Evolutionary conservation across 2,888 invertebrate genomes (phyloP).

Genomic region (Rhodophaea formosa): DNA sequence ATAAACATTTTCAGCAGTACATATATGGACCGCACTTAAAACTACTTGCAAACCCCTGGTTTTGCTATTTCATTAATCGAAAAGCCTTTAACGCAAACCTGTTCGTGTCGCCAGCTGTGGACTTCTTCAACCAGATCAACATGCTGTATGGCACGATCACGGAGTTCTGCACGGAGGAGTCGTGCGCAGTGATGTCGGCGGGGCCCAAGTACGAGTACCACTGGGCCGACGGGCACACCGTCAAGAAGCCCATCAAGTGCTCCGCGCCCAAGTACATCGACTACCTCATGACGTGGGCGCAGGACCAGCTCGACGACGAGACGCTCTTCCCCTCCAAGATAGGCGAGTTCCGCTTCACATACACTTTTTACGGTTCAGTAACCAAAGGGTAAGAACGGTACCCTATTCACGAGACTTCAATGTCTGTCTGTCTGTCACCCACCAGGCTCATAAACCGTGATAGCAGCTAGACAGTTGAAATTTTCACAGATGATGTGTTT

Average conservation of each 20-base stretch:
- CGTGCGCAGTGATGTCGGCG: constrained; percentile 99
- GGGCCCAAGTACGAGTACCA: constrained; percentile 99
- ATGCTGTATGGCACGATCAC: constrained; percentile 99
- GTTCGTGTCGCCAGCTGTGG: constrained; percentile 89
- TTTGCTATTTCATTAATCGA: neutral
- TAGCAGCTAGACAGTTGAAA: too few relatives aligned
- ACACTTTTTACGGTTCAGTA: too few relatives aligned
- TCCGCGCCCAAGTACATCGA: constrained; percentile 99
- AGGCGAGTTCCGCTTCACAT: constrained; percentile 41
- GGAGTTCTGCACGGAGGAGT: constrained; percentile 99
- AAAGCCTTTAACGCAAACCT: neutral
- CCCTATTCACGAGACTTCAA: too few relatives aligned
- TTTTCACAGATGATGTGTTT: too few relatives aligned
- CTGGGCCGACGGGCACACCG: constrained; percentile 99
- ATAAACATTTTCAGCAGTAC: too few relatives aligned
- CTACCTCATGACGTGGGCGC: constrained; percentile 99
- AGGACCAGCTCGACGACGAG: constrained; percentile 99
- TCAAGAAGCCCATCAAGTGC: constrained; percentile 99
- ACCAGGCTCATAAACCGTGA: too few relatives aligned
- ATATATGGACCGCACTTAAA: too few relatives aligned
- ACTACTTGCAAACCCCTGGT: too few relatives aligned
- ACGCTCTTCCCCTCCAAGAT: constrained; percentile 99
- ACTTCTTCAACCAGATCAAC: constrained; percentile 99
- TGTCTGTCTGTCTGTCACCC: too few relatives aligned
- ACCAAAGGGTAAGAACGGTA: too few relatives aligned